Evolutionary conservation across 2,113 vertebrate genomes (phyloP), one percentile per base, ranked within the genome.

Genomic region (Silurus meridionalis): DNA sequence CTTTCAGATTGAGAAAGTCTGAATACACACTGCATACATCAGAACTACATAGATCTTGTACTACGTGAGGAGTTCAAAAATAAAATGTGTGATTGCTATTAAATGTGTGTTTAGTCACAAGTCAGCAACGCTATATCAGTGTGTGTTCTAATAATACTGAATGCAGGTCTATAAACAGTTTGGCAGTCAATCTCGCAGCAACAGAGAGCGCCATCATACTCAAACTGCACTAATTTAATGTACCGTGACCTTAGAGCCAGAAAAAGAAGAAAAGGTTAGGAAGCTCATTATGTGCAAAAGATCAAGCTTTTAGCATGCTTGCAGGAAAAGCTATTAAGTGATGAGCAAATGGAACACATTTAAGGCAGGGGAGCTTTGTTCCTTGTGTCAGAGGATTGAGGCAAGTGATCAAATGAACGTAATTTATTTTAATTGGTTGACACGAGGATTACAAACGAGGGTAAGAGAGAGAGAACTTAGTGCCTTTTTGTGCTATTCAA

Each of bases 301-400:
- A 90, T 87, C 79, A 87, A 83, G 83, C 86, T 90, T 88, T 89
- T 87, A 84, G 84, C 79, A 61, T 85, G 64, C 63, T 5, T 61
- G 80, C 86, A 82, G 80, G 61, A 88, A 87, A 89, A 86, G 69
- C 67, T 79, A 80, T 89, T 89, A 90, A 88, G 80, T 85, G 83
- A 91, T 89, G 82, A 88, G 90, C 88, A 88, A 88, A 89, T 84
- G 85, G 88, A 86, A 80, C 77, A 86, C 67, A 85, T 88, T 89
- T 89, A 88, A 28, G 28, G 55, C 63, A 84, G 77, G 48, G 63
- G 71, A 82, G 85, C 85, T 87, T 86, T 89, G 69, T 89, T 89
- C 60, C 48, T 25, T 60, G 67, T 89, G 71, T 88, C 53, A 72
- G 77, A 88, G 61, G 81, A 88, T n/a, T 85, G 46, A 74, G 69